These are phyloP conservation scores for Tetragonula carbonaria DNA, from an alignment of 2,888 invertebrate genomes.

Conservation along the genomic window DNA sequence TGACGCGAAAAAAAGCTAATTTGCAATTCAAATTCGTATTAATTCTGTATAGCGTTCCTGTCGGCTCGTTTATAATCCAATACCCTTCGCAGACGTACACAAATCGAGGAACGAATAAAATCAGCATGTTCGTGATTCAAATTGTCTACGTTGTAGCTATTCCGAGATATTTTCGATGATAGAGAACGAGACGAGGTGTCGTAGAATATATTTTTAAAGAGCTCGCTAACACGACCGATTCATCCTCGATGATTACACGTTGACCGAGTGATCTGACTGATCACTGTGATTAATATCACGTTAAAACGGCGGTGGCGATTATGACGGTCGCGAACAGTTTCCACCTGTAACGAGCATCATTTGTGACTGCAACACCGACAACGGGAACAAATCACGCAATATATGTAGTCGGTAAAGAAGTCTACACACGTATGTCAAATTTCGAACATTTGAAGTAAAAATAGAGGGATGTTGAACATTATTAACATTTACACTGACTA, in stretches of 20 bases:
- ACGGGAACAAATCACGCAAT: slow-evolving; percentile 22
- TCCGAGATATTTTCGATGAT: background rate
- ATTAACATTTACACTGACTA: too few relatives aligned
- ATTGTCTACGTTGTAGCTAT: background rate
- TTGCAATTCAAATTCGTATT: background rate
- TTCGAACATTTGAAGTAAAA: too few relatives aligned
- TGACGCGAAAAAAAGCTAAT: background rate
- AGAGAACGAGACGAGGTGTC: background rate
- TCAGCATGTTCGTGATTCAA: background rate
- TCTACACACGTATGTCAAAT: too few relatives aligned
- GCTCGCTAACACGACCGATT: background rate
- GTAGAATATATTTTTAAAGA: slow-evolving; percentile 5
- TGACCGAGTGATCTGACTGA: background rate
- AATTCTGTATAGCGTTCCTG: background rate
- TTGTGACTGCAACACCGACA: background rate
- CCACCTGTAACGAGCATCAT: slow-evolving; percentile 24
- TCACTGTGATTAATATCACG: slow-evolving; percentile 44
- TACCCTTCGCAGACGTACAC: background rate
- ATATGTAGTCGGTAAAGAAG: background rate
- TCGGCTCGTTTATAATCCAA: background rate
- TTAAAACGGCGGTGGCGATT: slow-evolving; percentile 23
- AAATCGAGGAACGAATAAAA: background rate
- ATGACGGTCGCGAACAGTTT: slow-evolving; percentile 25
- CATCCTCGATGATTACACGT: slow-evolving; percentile 4
- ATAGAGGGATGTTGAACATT: too few relatives aligned